phyloP scores from a whole-genome alignment of 2,888 invertebrate species.

The Callinectes sapidus region DNA sequence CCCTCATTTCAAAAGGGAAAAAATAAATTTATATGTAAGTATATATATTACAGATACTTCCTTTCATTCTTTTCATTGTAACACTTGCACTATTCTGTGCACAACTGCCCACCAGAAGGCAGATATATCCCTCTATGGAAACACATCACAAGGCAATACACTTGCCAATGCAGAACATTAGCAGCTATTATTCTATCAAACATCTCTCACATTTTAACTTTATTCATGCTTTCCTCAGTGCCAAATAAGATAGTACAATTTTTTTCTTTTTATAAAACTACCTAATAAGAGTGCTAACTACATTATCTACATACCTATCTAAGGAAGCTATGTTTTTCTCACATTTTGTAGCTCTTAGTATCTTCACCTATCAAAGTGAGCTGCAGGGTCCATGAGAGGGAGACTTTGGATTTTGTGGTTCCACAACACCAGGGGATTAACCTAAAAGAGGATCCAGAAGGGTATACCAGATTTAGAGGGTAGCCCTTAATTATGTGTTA shows the following conservation, averaged over 20 bases:
- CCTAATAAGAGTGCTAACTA: not conserved
- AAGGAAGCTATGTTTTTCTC: not conserved
- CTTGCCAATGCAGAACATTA: not conserved
- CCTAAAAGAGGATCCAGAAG: not conserved
- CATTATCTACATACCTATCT: not conserved
- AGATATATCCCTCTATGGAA: not conserved
- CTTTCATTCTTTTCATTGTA: not conserved
- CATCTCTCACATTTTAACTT: not conserved
- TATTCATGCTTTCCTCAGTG: not conserved
- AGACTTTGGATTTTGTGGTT: not conserved
- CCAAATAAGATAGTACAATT: not conserved
- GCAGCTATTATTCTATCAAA: not conserved
- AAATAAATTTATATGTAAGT: not conserved
- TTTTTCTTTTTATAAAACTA: not conserved
- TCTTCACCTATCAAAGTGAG: not conserved
- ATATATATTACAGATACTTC: not conserved
- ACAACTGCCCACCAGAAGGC: slow-evolving; percentile 1
- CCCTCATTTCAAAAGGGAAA: not conserved
- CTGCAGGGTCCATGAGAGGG: not conserved
- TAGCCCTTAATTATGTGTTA: not conserved
- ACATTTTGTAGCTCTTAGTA: not conserved
- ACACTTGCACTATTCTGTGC: not conserved
- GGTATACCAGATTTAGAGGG: not conserved
- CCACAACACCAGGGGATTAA: not conserved
- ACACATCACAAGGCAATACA: not conserved